Percentiles rank a stretch among this genome's conserved stretches.
phyloP scores from a whole-genome alignment of 2,888 invertebrate species.

The Argyresthia albistria region DNA sequence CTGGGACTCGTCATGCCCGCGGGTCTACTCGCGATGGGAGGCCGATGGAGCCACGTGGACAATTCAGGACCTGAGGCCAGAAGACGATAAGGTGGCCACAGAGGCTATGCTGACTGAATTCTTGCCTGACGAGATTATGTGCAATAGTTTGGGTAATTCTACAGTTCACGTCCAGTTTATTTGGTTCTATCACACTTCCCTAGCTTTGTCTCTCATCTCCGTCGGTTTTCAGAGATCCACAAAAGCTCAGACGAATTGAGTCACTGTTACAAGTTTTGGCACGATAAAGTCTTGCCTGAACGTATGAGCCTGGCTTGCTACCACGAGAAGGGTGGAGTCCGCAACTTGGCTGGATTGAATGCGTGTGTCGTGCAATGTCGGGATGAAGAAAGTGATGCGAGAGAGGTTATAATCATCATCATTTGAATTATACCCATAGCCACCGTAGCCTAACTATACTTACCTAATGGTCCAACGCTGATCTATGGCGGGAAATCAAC shows the following conservation, averaged over 20 bases:
- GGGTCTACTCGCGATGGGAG: conserved; percentile 37
- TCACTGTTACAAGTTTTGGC: conserved; percentile 31
- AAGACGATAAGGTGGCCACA: conserved; percentile 38
- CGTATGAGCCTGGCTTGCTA: conserved; percentile 46
- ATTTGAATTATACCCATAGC: no score
- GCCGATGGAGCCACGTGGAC: conserved; percentile 28
- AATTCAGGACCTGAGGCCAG: conserved; percentile 40
- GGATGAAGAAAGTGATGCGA: not conserved
- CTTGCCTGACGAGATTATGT: conserved; percentile 34
- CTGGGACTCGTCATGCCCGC: conserved; percentile 31
- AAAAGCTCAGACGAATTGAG: conserved; percentile 28
- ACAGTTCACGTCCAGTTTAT: no score
- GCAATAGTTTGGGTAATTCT: conserved; percentile 24
- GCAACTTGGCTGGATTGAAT: conserved; percentile 36
- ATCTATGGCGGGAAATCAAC: not conserved
- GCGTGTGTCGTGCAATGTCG: conserved; percentile 26
- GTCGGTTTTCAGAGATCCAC: conserved; percentile 20
- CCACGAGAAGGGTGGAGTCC: conserved; percentile 24
- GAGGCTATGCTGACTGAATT: conserved; percentile 28
- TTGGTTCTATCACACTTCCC: no score
- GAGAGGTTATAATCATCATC: not conserved
- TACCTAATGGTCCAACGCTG: no score
- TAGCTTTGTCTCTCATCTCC: no score
- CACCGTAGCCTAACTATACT: no score
- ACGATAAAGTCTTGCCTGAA: conserved; percentile 17